Conservation (phyloP, 2,888 invertebrate species). For the Eilema caniola region DNA sequence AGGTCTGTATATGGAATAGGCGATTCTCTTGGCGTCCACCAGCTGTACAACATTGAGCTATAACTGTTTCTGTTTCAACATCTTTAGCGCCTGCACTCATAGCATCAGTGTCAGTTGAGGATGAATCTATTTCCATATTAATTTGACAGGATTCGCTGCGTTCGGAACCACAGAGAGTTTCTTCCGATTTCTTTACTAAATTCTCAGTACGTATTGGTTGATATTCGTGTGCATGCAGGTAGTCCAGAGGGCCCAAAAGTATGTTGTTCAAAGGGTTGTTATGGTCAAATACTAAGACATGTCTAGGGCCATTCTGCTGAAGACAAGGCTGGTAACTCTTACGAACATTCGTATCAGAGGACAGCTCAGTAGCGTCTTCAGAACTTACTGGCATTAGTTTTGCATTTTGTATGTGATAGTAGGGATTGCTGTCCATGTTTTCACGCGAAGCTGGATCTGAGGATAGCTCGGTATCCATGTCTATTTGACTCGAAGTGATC, state of each 20-base stretch:
- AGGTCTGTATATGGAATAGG: slow-evolving; percentile 2
- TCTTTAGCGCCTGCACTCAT: neutral
- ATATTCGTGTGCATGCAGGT: slow-evolving; percentile 62
- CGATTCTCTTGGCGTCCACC: neutral
- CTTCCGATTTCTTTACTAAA: slow-evolving; percentile 23
- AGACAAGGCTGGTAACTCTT: slow-evolving; percentile 2
- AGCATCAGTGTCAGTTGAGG: neutral
- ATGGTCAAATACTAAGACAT: slow-evolving; percentile 71
- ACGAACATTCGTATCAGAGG: slow-evolving; percentile 20
- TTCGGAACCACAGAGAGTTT: slow-evolving; percentile 25
- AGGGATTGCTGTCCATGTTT: neutral
- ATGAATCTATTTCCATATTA: neutral
- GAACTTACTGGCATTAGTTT: neutral
- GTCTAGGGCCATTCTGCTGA: neutral
- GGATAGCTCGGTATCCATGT: slow-evolving; percentile 55
- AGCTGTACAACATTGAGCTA: slow-evolving; percentile 36
- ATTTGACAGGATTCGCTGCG: slow-evolving; percentile 18
- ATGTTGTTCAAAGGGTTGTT: slow-evolving; percentile 77
- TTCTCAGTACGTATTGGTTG: slow-evolving; percentile 49
- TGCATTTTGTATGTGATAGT: neutral
- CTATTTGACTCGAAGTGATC: slow-evolving; percentile 74
- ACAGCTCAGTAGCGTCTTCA: slow-evolving; percentile 30
- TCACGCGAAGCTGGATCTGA: neutral
- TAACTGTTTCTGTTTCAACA: slow-evolving; percentile 29
- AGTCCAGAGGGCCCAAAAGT: slow-evolving; percentile 53